Evolutionary conservation across 2,888 invertebrate genomes (phyloP).

Genomic region (Cremastinae sp.): DNA sequence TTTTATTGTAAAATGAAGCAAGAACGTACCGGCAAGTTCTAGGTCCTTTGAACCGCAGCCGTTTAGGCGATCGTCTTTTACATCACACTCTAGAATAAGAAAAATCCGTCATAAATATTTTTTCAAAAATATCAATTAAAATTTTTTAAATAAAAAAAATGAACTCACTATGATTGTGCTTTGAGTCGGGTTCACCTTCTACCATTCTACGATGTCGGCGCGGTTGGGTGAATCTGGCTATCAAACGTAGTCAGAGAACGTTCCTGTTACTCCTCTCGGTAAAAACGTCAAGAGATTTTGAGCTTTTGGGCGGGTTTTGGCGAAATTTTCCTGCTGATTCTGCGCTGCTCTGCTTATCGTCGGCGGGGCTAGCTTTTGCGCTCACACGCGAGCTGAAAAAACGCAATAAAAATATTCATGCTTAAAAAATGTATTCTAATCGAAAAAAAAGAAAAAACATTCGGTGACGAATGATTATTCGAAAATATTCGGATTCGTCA

Average conservation of each 20-base stretch:
- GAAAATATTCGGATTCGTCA: background rate
- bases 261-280: slow-evolving; percentile 63
- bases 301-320: slow-evolving; percentile 66
- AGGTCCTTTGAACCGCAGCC: slow-evolving; percentile 88
- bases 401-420: slow-evolving; percentile 14
- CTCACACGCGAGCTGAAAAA: slow-evolving; percentile 77
- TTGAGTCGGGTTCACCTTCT: slow-evolving; percentile 92
- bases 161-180: slow-evolving; percentile 88
- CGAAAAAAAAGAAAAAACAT: too few species aligned
- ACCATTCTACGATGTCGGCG: slow-evolving; percentile 89
- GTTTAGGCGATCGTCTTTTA: slow-evolving; percentile 92
- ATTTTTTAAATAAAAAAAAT: slow-evolving; percentile 4
- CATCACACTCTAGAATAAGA: slow-evolving; percentile 87
- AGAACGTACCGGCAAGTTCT: slow-evolving; percentile 82
- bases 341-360: slow-evolving; percentile 78
- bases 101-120: slow-evolving; percentile 26
- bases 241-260: slow-evolving; percentile 68
- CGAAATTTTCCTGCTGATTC: slow-evolving; percentile 78
- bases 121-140: background rate
- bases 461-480: too few species aligned
- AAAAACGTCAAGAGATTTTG: slow-evolving; percentile 62
- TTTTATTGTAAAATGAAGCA: background rate
- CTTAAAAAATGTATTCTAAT: slow-evolving; percentile 6
- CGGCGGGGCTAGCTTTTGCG: slow-evolving; percentile 78
- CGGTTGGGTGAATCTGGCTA: slow-evolving; percentile 76